phyloP scores from a whole-genome alignment of 2,888 invertebrate genomes.

The Rhamphomyia laevipes region DNA sequence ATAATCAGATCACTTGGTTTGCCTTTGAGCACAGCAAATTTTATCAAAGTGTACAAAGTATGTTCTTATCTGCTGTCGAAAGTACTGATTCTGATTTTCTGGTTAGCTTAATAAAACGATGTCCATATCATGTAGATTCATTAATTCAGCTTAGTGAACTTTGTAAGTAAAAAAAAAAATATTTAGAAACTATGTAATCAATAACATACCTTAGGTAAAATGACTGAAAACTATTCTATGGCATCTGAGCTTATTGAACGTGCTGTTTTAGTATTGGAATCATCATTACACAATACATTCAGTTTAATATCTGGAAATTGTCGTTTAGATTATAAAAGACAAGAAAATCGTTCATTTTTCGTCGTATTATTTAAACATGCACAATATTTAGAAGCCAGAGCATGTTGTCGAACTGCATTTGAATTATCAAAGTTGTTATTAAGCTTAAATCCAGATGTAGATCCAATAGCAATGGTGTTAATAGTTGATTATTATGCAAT shows the following conservation, averaged over 20 bases:
- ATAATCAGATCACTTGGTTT: conserved; percentile 46
- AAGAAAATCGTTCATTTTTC: conserved; percentile 73
- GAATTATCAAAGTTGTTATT: conserved; percentile 77
- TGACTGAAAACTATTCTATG: conserved; percentile 66
- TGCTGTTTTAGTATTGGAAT: conserved; percentile 64
- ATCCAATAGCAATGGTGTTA: conserved; percentile 65
- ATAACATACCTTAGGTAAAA: conserved; percentile 25
- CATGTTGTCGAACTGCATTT: conserved; percentile 76
- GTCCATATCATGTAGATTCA: conserved; percentile 72
- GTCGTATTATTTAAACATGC: conserved; percentile 73
- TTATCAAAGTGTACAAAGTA: conserved; percentile 58
- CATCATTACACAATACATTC: conserved; percentile 67
- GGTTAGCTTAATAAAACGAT: conserved; percentile 56
- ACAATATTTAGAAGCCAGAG: conserved; percentile 61
- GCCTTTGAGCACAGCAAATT: conserved; percentile 60
- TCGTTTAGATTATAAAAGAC: conserved; percentile 62
- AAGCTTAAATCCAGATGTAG: conserved; percentile 59
- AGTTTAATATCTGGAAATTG: conserved; percentile 62
- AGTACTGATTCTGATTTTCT: conserved; percentile 67
- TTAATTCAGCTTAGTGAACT: conserved; percentile 70
- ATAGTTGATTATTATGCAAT: conserved; percentile 75
- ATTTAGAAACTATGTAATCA: neutral
- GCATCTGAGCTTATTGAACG: conserved; percentile 69
- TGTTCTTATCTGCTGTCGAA: conserved; percentile 67
- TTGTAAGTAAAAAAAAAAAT: conserved; percentile 38